phyloP scores from a whole-genome alignment of 2,113 vertebrate genomes.

The Hydropotes inermis region DNA sequence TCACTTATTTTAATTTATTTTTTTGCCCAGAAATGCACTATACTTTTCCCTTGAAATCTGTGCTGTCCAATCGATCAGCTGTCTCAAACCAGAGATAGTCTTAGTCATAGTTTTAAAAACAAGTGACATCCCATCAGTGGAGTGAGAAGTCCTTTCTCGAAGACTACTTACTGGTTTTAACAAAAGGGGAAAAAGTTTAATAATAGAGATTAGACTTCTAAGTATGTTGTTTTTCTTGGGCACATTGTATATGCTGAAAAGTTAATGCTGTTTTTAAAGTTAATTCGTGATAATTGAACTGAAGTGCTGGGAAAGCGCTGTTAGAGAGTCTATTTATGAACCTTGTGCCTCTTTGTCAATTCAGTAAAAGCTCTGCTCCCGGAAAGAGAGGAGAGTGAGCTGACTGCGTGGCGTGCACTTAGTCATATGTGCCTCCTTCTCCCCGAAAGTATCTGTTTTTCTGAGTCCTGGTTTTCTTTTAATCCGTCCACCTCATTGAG shows the following conservation, averaged over 20 bases:
- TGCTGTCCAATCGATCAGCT: not conserved
- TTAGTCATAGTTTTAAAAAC: not conserved
- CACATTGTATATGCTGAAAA: conserved; percentile 70
- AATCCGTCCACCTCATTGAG: conserved; percentile 73
- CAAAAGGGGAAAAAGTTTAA: conserved; percentile 27
- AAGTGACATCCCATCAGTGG: not conserved
- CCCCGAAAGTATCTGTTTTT: conserved; percentile 68
- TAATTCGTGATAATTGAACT: conserved; percentile 77
- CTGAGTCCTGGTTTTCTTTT: conserved; percentile 63
- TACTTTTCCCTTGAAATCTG: not conserved
- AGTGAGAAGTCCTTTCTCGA: not conserved
- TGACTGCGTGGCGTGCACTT: conserved; percentile 59
- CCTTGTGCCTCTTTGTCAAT: conserved; percentile 65
- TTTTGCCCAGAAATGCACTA: not conserved
- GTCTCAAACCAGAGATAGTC: not conserved
- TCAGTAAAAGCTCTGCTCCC: conserved; percentile 66
- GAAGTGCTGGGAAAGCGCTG: conserved; percentile 71
- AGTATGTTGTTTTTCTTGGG: conserved; percentile 65
- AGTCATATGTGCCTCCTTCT: conserved; percentile 31
- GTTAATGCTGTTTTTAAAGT: conserved; percentile 79
- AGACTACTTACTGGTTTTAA: not conserved
- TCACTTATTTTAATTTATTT: not conserved
- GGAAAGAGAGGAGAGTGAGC: conserved; percentile 39
- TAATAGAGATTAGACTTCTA: conserved; percentile 40
- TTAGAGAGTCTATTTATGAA: conserved; percentile 68